phyloP scores from a whole-genome alignment of 2,797 vertebrate species.

The Tauraco hartlaubi region DNA sequence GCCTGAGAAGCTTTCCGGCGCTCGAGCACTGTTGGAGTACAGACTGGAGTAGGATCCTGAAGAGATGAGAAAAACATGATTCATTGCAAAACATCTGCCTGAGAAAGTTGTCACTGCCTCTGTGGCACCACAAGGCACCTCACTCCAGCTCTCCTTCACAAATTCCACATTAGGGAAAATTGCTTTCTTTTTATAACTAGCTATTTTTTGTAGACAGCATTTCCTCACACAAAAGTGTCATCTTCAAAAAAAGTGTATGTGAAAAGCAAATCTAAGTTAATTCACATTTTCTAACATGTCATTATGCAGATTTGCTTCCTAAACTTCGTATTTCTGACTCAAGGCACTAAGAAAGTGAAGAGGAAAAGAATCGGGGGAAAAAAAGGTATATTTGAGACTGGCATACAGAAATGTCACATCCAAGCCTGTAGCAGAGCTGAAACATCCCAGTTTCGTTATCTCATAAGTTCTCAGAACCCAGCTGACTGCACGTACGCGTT shows the following conservation, averaged over 20 bases:
- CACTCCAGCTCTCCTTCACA: background rate
- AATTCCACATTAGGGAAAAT: background rate
- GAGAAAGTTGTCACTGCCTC: background rate
- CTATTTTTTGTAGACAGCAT: background rate
- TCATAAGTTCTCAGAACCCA: background rate
- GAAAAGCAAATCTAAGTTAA: background rate
- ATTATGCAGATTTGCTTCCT: background rate
- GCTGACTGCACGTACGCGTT: background rate
- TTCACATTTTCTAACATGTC: background rate
- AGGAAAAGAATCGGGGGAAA: background rate
- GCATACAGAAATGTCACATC: background rate
- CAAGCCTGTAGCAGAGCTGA: background rate
- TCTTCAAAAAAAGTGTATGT: background rate
- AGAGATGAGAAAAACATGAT: background rate
- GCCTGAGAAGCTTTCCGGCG: slow-evolving; percentile 82
- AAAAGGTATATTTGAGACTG: background rate
- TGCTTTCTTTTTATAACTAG: background rate
- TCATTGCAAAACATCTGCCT: slow-evolving; percentile 1
- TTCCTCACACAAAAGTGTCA: background rate
- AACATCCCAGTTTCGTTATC: background rate
- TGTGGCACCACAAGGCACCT: background rate
- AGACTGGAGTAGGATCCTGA: slow-evolving; percentile 88
- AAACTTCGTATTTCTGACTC: background rate
- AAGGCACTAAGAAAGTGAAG: background rate
- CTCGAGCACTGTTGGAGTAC: slow-evolving; percentile 89